Base-by-base conservation (phyloP, 2,113 vertebrate genomes). In the Psilopsiagon aymara region DNA sequence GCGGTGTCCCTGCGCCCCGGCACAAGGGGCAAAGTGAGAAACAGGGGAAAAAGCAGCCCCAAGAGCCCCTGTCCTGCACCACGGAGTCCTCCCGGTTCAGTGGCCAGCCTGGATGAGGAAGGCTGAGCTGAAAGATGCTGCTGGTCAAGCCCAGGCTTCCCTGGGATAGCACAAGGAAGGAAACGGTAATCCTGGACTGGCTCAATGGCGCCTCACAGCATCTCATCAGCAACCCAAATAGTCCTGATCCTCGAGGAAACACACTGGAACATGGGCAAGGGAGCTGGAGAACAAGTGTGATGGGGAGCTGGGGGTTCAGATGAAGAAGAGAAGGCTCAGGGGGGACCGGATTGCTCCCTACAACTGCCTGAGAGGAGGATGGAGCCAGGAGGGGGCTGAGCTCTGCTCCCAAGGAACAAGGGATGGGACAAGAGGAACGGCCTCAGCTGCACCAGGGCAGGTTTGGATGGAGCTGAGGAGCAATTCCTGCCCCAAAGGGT, bases 1-100 rank as follows among this genome's bases (percentile, higher is more conserved):
- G 98, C 20, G 8, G 55, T 6, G 55, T 14, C 19, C 55, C 33
- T 2, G 2, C 0, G 19, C 19, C 29, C 11, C 19, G 31, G 31
- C 31, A 19, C 43, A 6, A 46, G 44, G 29, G 67, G 2, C 4
- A 0, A 20, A n/a, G 16, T 4, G 23, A 33, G 18, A 41, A 74
- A 44, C 0, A 1, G 24, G 2, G 6, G 9, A 6, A 29, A 20
- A 17, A 33, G 11, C 10, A 31, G 21, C 19, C 51, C 25, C 28
- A 5, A 2, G 70, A 14, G 62, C 3, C 27, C 1, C 7, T 1
- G 6, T 19, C 1, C 8, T 4, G 37, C 7, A 0, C 2, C 3
- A 7, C 0, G 13, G 76, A 44, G 57, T 3, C 20, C 63, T 67
- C n/a, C 17, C 2, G 1, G 33, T 2, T 51, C 39, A 25, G 0